Evolutionary conservation across 2,797 vertebrate species (phyloP).

Genomic region (Galagoides demidoff): DNA sequence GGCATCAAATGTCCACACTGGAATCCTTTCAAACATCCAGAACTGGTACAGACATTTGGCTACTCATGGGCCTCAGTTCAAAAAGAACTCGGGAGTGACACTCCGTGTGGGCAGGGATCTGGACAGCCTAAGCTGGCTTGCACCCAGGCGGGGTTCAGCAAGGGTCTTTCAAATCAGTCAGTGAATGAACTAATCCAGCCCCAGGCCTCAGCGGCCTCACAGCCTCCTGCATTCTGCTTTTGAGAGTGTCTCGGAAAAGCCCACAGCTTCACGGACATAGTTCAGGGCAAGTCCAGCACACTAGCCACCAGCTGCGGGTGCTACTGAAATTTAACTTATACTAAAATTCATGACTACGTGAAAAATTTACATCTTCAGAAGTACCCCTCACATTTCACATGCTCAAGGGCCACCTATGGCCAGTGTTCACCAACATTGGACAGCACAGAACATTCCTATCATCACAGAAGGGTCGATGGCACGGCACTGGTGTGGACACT

Average conservation of each 20-base stretch:
- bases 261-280: background rate
- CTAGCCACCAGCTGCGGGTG: background rate
- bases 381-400: background rate
- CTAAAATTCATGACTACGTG: background rate
- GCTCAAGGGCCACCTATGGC: background rate
- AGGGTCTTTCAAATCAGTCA: background rate
- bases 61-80: background rate
- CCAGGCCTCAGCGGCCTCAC: background rate
- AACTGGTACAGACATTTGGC: background rate
- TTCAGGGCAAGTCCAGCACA: rapidly evolving
- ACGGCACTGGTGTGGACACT: no score
- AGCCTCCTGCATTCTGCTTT: background rate
- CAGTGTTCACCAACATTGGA: background rate
- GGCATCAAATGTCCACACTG: background rate
- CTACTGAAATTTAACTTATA: background rate
- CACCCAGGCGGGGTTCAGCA: background rate
- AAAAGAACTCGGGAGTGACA: background rate
- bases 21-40: background rate
- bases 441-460: background rate
- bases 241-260: background rate
- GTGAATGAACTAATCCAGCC: no score
- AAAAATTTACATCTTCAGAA: background rate
- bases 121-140: background rate
- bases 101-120: background rate
- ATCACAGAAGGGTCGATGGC: background rate